phyloP scores from a whole-genome alignment of 1,140 invertebrate genomes.

The Cherax quadricarinatus region DNA sequence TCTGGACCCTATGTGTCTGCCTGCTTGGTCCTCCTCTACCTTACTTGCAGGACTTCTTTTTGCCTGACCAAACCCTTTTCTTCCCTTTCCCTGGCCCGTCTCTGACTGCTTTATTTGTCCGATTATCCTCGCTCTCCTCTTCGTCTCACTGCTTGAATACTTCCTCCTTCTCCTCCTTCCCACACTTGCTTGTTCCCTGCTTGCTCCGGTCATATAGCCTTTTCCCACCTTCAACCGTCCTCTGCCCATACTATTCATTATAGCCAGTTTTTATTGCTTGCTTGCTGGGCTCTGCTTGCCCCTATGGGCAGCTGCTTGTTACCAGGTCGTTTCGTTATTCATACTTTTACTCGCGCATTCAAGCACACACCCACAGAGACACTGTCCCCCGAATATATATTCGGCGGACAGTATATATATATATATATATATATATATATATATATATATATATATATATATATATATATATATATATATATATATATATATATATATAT shows the following conservation, averaged over 20 bases:
- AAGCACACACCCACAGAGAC: too few species aligned
- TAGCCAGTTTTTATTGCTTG: background rate
- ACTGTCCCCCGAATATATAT: too few species aligned
- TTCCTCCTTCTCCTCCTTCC: background rate
- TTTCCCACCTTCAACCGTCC: background rate
- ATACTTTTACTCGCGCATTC: too few species aligned
- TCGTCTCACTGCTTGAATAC: background rate
- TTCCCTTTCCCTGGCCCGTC: background rate
- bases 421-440: too few species aligned
- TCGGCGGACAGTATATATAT: too few species aligned
- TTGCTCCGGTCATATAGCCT: background rate
- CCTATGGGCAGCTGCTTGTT: too few species aligned
- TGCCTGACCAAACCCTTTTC: background rate
- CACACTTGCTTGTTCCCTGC: background rate
- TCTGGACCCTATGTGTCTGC: too few species aligned
- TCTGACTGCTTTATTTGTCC: background rate
- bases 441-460: too few species aligned
- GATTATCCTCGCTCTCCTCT: background rate
- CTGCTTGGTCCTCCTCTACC: background rate
- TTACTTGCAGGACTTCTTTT: background rate
- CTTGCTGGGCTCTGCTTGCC: background rate
- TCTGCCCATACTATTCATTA: background rate
- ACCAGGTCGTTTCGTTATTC: too few species aligned
- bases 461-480: too few species aligned
- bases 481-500: too few species aligned